phyloP scores from a whole-genome alignment of 2,888 invertebrate species.

The Drosophila anomalipes region DNA sequence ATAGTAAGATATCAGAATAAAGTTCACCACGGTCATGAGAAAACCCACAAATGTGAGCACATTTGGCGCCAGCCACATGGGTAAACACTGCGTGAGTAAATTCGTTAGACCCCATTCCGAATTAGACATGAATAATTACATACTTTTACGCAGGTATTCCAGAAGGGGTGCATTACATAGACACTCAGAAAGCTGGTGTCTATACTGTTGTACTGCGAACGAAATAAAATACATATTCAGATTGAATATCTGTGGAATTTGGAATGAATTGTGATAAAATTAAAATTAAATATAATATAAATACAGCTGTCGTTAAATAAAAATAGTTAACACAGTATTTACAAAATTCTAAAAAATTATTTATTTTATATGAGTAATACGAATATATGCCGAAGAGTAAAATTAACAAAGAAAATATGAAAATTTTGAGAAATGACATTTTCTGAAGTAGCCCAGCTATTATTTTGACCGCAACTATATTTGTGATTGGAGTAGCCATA shows the following conservation, averaged over 20 bases:
- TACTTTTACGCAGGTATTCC: conserved; percentile 99
- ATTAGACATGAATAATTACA: not conserved
- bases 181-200: conserved; percentile 98
- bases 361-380: not conserved
- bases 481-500: no score
- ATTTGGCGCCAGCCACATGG: conserved; percentile 98
- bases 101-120: not conserved
- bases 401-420: not conserved
- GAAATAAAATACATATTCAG: not conserved
- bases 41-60: conserved; percentile 97
- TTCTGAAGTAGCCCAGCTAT: no score
- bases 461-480: no score
- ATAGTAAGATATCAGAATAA: conserved; percentile 92
- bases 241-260: not conserved
- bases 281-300: not conserved
- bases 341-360: not conserved
- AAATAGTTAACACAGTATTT: not conserved
- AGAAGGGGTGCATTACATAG: conserved; percentile 99
- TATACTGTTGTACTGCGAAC: conserved; percentile 96
- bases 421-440: not conserved
- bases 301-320: not conserved
- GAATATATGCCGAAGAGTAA: not conserved
- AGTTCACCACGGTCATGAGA: conserved; percentile 94
- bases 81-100: conserved; percentile 91
- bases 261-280: not conserved